Base-by-base conservation (phyloP, 2,113 vertebrate species). In the Bagarius yarrelli region DNA sequence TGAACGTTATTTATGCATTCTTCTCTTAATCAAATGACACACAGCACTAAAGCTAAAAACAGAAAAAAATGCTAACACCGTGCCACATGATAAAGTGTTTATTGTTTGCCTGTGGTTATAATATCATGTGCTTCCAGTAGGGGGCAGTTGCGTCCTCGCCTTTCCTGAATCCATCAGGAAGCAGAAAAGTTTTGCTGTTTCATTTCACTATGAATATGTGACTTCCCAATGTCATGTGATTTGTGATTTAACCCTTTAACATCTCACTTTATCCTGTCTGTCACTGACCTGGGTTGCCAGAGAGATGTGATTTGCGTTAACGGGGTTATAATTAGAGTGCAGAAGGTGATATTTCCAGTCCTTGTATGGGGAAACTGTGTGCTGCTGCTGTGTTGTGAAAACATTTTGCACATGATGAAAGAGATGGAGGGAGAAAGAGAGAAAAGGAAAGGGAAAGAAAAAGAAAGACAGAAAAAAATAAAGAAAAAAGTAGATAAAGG, bases 311-410 rank as follows among this genome's bases (percentile, higher is more conserved):
- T 57, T 59, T 32, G 55, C 53, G 11, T 59, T 44, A 59, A 44
- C 47, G 23, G 32, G n/a, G 30, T 16, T 79, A 67, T 79, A 67
- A 55, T 79, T 69, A 69, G 63, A 57, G 32, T 5, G 76, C 16
- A 9, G 23, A 4, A 40, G 77, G 13, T 30, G 77, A 64, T 13
- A 50, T 79, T 79, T 79, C 76, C 76, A 67, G 36, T 57, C 53
- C 52, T 57, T 79, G 63, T 79, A 57, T 27, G 34, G 64, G n/a
- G 14, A 57, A 79, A 69, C 57, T n/a, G 76, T 1, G 23, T 25
- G 12, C 21, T 55, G 32, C 63, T 32, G 47, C 21, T 5, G 21
- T n/a, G 61, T 53, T 55, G 76, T 78, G 60, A 53, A 53, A 64
- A 53, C 60, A 53, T 50, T 21, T 64, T 6, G 2, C 1, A 52